phyloP scores from a whole-genome alignment of 2,113 vertebrate species.

The Eptesicus fuscus region DNA sequence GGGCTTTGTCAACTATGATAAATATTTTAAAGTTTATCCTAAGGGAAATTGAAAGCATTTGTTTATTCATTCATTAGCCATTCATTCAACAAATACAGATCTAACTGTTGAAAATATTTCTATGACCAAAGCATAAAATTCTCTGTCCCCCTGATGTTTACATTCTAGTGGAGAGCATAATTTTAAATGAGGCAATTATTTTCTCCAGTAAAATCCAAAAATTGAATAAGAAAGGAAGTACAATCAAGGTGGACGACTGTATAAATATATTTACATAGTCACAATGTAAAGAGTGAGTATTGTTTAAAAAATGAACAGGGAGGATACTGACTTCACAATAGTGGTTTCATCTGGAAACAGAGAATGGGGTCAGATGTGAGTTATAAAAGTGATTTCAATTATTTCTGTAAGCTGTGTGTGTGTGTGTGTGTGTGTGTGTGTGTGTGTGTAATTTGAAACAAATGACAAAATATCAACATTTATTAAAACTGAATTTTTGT shows the following conservation, averaged over 20 bases:
- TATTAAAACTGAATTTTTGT: not conserved
- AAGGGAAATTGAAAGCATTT: not conserved
- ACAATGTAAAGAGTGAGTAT: not conserved
- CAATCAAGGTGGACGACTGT: not conserved
- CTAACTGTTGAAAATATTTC: not conserved
- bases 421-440: not conserved
- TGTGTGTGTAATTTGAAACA: not conserved
- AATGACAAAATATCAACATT: not conserved
- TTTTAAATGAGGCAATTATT: slow-evolving; percentile 14
- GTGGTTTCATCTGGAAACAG: not conserved
- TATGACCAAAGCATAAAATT: slow-evolving; percentile 15
- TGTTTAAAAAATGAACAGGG: slow-evolving; percentile 8
- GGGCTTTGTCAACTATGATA: not conserved
- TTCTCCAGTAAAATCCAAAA: slow-evolving; percentile 4
- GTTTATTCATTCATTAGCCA: not conserved
- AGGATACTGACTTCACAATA: not conserved
- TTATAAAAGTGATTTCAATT: not conserved
- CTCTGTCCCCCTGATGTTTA: not conserved
- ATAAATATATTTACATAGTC: not conserved
- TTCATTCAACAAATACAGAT: not conserved
- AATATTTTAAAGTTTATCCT: not conserved
- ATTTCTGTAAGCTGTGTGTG: not conserved
- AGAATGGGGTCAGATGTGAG: not conserved
- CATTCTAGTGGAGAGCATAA: not conserved
- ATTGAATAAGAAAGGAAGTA: not conserved